Percentiles rank a stretch among this genome's conserved stretches.
phyloP scores from a whole-genome alignment of 2,113 vertebrate species.

The Xenopus laevis region DNA sequence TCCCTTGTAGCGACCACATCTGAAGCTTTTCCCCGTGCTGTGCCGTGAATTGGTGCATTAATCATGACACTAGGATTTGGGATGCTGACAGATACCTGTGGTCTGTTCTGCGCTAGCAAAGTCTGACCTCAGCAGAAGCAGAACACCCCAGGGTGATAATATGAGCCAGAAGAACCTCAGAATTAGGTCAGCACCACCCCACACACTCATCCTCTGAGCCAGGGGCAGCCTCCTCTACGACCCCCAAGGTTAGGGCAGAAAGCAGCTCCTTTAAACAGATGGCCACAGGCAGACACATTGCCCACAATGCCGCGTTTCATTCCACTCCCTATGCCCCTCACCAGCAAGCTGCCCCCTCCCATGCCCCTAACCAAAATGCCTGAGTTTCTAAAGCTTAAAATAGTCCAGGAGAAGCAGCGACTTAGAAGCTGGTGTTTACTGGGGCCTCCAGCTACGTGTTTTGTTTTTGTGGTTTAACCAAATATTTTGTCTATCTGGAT shows the following conservation, averaged over 20 bases:
- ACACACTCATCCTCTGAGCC: too few relatives aligned
- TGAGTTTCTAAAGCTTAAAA: background rate
- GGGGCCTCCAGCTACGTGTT: too few relatives aligned
- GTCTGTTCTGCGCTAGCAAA: background rate
- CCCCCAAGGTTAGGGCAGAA: too few relatives aligned
- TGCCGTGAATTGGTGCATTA: conserved; percentile 4
- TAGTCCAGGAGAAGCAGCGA: background rate
- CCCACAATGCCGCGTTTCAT: too few relatives aligned
- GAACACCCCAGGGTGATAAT: too few relatives aligned
- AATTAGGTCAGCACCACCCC: too few relatives aligned
- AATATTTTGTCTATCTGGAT: background rate
- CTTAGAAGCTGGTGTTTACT: too few relatives aligned
- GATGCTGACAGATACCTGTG: conserved; percentile 19
- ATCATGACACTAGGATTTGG: conserved; percentile 17
- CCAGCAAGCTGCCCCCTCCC: background rate
- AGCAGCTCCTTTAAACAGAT: too few relatives aligned
- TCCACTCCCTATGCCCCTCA: background rate
- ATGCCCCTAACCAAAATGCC: background rate
- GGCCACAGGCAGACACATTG: too few relatives aligned
- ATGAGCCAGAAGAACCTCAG: background rate
- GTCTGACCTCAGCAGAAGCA: too few relatives aligned
- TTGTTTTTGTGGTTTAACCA: too few relatives aligned
- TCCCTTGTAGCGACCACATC: background rate
- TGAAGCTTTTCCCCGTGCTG: background rate
- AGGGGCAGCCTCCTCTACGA: too few relatives aligned